Evolutionary conservation across 2,888 invertebrate genomes (phyloP), one percentile per base, ranked within the genome.

Genomic region (Coleophora deauratella): DNA sequence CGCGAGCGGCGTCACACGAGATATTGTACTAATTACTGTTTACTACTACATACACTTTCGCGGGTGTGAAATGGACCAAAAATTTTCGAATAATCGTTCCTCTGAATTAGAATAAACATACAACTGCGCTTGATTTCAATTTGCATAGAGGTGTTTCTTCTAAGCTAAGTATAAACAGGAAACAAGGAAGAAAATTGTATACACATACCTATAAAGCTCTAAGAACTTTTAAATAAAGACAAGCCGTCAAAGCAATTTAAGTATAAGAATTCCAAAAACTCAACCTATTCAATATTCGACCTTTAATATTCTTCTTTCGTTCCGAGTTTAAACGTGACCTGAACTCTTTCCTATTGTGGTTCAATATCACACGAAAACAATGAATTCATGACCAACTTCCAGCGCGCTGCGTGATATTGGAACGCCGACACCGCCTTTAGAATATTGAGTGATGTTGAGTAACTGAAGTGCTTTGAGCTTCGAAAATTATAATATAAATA

Each of bases 301-400:
- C 57, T 61, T 80, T 77, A 75, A 65, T 79, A 84, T 82, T 84
- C 82, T 51, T 53, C 47, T 48, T 42, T 46, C 72, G 76, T 77
- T 59, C 66, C 21, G 51, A 63, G 59, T 62, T 57, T 55, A 71
- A 66, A 82, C 82, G 84, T 84, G 84, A 79, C 72, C 71, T 73
- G 74, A 76, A 78, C 77, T 74, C 75, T 78, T 81, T 76, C 65
- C 71, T 78, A 77, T 69, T 72, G 72, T 75, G 67, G 76, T 76
- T 72, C 72, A 74, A 78, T 81, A 79, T 76, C 75, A 76, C 73
- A 72, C 73, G 69, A 72, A 80, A 79, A 82, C 80, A 82, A 82
- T 81, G 73, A 79, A 74, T 73, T 74, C 80, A 82, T 71, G 77
- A 79, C 69, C 74, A 77, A 76, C 72, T 75, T 68, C 72, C 72